Evolutionary conservation across 1,140 invertebrate species (phyloP).

Genomic region (Oncopodura yosiiana): DNA sequence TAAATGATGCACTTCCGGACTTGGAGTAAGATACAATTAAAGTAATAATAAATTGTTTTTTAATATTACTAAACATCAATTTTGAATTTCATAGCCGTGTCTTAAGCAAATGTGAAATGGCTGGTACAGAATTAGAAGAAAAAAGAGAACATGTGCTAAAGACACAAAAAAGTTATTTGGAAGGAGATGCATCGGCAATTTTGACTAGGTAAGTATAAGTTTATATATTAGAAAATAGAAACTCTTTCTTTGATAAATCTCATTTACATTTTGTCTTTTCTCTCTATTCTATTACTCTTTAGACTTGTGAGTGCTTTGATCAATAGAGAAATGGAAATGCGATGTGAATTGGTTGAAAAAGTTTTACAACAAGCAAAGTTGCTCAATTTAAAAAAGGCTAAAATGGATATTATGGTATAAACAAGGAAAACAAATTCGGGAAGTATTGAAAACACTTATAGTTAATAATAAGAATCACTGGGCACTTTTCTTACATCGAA

Average conservation of each 20-base stretch:
- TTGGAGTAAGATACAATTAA: too few relatives aligned
- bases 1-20: too few relatives aligned
- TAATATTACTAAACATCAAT: background rate
- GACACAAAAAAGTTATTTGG: too few relatives aligned
- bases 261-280: background rate
- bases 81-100: background rate
- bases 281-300: background rate
- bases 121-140: too few relatives aligned
- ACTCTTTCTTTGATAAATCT: too few relatives aligned
- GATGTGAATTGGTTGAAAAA: constrained; percentile 1
- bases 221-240: too few relatives aligned
- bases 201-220: too few relatives aligned
- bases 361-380: background rate
- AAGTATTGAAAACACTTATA: background rate
- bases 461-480: constrained; percentile 1
- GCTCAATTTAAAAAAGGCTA: background rate
- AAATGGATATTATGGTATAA: background rate
- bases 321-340: constrained; percentile 3
- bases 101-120: too few relatives aligned
- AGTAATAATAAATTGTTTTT: too few relatives aligned
- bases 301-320: constrained; percentile 2
- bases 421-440: constrained; percentile 1
- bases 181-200: too few relatives aligned
- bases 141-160: too few relatives aligned
- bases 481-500: background rate